Base-by-base conservation (phyloP, 2,888 invertebrate species). In the Lissonota sp. region DNA sequence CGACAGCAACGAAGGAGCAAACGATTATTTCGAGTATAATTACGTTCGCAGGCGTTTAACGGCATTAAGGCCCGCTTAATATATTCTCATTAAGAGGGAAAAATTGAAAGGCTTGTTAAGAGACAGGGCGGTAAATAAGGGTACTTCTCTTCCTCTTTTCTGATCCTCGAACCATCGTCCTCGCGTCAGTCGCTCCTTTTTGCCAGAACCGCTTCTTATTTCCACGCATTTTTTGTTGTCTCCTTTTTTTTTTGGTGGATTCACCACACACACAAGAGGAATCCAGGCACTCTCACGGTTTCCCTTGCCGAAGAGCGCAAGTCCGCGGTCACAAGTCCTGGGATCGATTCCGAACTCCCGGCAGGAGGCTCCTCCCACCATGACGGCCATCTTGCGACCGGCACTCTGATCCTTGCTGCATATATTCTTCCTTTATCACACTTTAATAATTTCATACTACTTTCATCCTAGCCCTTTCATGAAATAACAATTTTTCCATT, bases 321-420 rank as follows among this genome's bases (percentile, higher is more conserved):
- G 90, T 84, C 89, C 88, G 85, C 87, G 79, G 84, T 49, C 75
- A n/a, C n/a, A 66, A 87, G 88, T 90, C 90, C 90, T 90, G 90
- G 89, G 90, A 92, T 92, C 92, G 92, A 92, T 92, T 90, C 90
- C 78, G 85, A 87, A 88, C 91, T 87, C 90, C 86, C 88, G 87
- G 87, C 85, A 84, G 86, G 88, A 92, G 90, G 91, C 92, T 92
- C 92, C 92, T 92, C 92, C 92, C 91, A 92, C 90, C 79, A 79
- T 84, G 91, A 90, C 92, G 91, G 92, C 92, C 92, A 92, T 92
- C 92, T 91, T 92, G 92, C 88, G 86, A 89, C 84, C 89, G 86
- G 88, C 89, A 88, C 84, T 88, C 87, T 89, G 81, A 88, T 87
- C 90, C 66, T 74, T 74, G 87, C 89, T 90, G 16, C 49, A 57